A percentile compares a stretch with the other conserved stretches of the same genome.
phyloP scores from a whole-genome alignment of 2,888 invertebrate species.

The Actias luna region DNA sequence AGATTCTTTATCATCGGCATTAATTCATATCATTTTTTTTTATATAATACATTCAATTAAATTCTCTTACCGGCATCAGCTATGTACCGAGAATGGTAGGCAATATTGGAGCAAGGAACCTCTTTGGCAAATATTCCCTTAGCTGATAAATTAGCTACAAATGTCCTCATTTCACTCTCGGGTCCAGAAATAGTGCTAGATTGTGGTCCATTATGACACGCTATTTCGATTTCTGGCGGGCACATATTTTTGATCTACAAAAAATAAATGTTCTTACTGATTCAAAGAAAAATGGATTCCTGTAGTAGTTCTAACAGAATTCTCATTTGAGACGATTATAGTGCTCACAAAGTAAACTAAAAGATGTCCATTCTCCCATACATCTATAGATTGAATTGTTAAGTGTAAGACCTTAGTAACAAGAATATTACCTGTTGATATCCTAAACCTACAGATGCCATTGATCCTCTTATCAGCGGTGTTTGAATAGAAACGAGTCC shows the following conservation, averaged over 20 bases:
- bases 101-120: constrained; percentile 85
- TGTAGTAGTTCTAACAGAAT: not conserved
- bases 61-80: constrained; percentile 70
- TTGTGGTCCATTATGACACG: constrained; percentile 88
- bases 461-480: constrained; percentile 85
- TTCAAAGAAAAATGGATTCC: not conserved
- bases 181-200: constrained; percentile 89
- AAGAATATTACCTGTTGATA: constrained; percentile 60
- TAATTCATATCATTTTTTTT: not conserved
- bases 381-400: not conserved
- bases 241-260: constrained; percentile 54
- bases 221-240: constrained; percentile 81
- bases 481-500: constrained; percentile 85
- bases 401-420: not conserved
- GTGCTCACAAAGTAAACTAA: too few relatives aligned
- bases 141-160: constrained; percentile 62
- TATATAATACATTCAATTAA: not conserved
- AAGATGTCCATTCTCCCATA: not conserved
- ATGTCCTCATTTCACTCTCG: constrained; percentile 74
- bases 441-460: constrained; percentile 91
- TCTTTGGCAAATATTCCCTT: constrained; percentile 38
- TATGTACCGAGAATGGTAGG: constrained; percentile 93
- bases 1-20: too few relatives aligned
- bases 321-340: not conserved
- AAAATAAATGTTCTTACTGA: not conserved